phyloP scores from a whole-genome alignment of 1,140 invertebrate genomes.

The Dreissena rostriformis region DNA sequence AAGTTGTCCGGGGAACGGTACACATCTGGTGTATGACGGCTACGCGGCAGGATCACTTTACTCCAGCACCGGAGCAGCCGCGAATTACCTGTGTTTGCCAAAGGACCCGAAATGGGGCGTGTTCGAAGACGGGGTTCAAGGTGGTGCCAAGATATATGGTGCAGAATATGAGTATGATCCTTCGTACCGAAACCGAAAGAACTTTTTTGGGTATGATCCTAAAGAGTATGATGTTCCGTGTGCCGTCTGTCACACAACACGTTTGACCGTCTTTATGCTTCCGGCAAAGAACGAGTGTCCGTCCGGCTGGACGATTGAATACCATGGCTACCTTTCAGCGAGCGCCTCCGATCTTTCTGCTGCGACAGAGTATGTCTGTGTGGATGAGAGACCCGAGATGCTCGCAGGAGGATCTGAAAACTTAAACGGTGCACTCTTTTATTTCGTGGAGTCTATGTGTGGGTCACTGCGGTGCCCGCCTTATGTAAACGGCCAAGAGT shows the following conservation, averaged over 20 bases:
- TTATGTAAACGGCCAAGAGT: too few relatives aligned
- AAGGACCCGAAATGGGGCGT: conserved; percentile 7
- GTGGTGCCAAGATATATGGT: not conserved
- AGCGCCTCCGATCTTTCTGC: too few relatives aligned
- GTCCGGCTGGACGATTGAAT: too few relatives aligned
- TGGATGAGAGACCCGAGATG: too few relatives aligned
- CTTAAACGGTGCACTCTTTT: too few relatives aligned
- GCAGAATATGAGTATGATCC: not conserved
- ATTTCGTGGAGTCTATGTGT: too few relatives aligned
- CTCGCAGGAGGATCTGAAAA: too few relatives aligned
- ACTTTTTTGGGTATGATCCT: not conserved
- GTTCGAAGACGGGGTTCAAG: conserved; percentile 3
- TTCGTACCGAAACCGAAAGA: not conserved
- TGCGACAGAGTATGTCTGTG: too few relatives aligned
- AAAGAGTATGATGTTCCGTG: conserved; percentile 7
- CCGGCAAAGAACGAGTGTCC: too few relatives aligned
- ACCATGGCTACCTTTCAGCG: too few relatives aligned
- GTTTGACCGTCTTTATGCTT: not conserved
- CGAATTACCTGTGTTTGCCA: conserved; percentile 5
- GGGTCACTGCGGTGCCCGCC: too few relatives aligned
- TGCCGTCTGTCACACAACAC: not conserved
- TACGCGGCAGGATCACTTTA: not conserved
- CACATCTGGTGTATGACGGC: not conserved
- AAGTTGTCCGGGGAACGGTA: not conserved
- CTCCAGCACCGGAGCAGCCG: not conserved